phyloP scores from a whole-genome alignment of 2,888 invertebrate genomes.

The Plutella xylostella region DNA sequence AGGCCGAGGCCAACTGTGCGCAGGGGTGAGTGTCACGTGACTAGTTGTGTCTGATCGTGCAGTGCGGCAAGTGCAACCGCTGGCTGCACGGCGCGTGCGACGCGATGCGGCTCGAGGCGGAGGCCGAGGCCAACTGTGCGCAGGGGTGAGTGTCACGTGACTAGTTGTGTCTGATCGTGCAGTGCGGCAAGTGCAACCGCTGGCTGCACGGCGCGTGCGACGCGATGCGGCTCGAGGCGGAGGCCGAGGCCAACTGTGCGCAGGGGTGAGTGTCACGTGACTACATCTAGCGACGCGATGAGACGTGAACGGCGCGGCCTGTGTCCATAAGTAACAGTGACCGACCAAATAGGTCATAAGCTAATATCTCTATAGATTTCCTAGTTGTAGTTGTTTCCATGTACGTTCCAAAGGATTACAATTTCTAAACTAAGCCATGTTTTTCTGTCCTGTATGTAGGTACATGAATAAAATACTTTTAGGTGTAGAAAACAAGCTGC shows the following conservation, averaged over 20 bases:
- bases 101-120: conserved; percentile 85
- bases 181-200: conserved; percentile 92
- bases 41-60: conserved; percentile 78
- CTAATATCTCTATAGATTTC: too few relatives aligned
- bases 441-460: too few relatives aligned
- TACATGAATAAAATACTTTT: too few relatives aligned
- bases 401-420: too few relatives aligned
- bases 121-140: conserved; percentile 92
- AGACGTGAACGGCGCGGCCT: conserved; percentile 88
- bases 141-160: conserved; percentile 66
- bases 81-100: conserved; percentile 97
- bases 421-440: too few relatives aligned
- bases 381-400: too few relatives aligned
- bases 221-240: conserved; percentile 85
- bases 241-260: conserved; percentile 92
- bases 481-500: too few relatives aligned
- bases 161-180: conserved; percentile 78
- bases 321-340: too few relatives aligned
- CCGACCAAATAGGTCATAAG: too few relatives aligned
- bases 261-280: conserved; percentile 67
- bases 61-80: conserved; percentile 92
- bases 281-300: too few relatives aligned
- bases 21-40: conserved; percentile 66
- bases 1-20: conserved; percentile 92
- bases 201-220: conserved; percentile 97